phyloP scores from a whole-genome alignment of 1,140 invertebrate genomes.

The Lamellibrachia luymesi region DNA sequence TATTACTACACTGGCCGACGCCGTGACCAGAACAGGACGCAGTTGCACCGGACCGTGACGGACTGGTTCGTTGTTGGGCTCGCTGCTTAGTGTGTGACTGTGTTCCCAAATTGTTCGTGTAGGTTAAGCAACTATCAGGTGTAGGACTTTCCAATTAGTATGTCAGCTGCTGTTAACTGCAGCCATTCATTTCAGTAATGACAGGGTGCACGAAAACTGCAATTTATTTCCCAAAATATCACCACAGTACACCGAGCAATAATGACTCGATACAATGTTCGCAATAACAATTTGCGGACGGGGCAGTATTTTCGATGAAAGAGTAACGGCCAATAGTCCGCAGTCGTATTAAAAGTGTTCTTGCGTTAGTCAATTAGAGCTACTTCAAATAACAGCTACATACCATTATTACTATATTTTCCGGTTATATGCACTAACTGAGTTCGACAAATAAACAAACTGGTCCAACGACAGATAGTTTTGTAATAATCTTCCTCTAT shows the following conservation, averaged over 20 bases:
- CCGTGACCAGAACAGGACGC: neutral
- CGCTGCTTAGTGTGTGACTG: neutral
- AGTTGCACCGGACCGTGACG: neutral
- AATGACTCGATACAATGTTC: neutral
- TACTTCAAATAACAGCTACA: neutral
- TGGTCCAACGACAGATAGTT: too few relatives aligned
- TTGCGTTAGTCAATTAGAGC: too few relatives aligned
- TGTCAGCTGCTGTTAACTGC: neutral
- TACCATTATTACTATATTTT: neutral
- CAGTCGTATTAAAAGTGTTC: neutral
- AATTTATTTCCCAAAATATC: neutral
- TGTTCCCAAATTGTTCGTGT: neutral
- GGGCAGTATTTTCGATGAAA: neutral
- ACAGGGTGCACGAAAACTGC: neutral
- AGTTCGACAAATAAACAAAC: too few relatives aligned
- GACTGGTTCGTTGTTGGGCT: neutral
- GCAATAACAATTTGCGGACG: neutral
- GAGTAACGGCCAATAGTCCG: neutral
- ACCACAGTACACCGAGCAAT: neutral
- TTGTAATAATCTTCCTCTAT: too few relatives aligned
- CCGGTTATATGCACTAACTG: too few relatives aligned
- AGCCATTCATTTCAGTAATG: neutral
- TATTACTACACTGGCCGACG: neutral
- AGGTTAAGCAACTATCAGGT: too few relatives aligned
- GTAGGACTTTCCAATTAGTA: neutral